These are phyloP conservation scores for Cheilosia variabilis DNA, from an alignment of 2,888 invertebrate species.

Conservation along the genomic window DNA sequence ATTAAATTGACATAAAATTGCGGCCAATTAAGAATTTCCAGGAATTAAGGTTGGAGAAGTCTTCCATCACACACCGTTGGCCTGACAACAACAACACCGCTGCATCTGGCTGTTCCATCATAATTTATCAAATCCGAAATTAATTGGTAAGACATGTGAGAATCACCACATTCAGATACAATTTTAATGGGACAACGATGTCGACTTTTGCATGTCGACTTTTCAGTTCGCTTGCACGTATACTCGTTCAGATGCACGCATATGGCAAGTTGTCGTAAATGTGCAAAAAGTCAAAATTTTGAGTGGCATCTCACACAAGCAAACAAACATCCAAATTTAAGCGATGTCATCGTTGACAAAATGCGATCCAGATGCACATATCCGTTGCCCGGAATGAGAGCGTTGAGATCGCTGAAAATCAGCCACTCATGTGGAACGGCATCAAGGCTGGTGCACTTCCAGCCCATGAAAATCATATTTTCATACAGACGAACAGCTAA, in stretches of 20 bases:
- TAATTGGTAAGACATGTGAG: slow-evolving; percentile 69
- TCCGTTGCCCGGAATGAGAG: slow-evolving; percentile 47
- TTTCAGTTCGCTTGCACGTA: neutral
- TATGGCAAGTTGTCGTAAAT: too few species aligned
- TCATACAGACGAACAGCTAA: slow-evolving; percentile 50
- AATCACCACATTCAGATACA: slow-evolving; percentile 44
- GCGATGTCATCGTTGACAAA: slow-evolving; percentile 66
- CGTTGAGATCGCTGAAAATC: slow-evolving; percentile 44
- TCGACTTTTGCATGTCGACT: slow-evolving; percentile 13
- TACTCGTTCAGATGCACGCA: neutral
- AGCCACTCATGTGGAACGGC: slow-evolving; percentile 54
- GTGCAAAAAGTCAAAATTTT: slow-evolving; percentile 39
- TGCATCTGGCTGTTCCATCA: slow-evolving; percentile 48
- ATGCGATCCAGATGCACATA: slow-evolving; percentile 60
- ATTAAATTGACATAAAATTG: slow-evolving; percentile 71
- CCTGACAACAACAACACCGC: neutral
- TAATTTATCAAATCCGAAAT: slow-evolving; percentile 72
- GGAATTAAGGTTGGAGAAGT: slow-evolving; percentile 71
- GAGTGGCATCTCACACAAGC: slow-evolving; percentile 40
- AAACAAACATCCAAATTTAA: slow-evolving; percentile 40
- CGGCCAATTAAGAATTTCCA: slow-evolving; percentile 74
- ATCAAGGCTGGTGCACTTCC: slow-evolving; percentile 55
- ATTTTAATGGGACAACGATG: slow-evolving; percentile 23
- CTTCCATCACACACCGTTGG: slow-evolving; percentile 34
- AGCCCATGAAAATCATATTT: slow-evolving; percentile 47